Conservation (phyloP, 1,140 invertebrate genomes). For the Meteorus sp. region DNA sequence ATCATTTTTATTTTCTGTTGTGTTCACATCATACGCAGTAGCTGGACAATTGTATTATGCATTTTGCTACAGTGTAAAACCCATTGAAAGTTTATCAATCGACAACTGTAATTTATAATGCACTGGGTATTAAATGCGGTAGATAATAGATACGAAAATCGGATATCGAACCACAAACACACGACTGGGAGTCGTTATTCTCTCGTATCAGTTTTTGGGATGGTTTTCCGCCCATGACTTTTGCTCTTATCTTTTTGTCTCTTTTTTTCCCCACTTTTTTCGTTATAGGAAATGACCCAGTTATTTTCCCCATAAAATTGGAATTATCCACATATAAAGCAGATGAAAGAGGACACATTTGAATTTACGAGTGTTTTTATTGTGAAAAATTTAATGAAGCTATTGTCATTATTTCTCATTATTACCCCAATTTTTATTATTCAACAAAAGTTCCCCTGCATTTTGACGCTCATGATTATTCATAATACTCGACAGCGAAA, state of each 20-base stretch:
- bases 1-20: too few species aligned
- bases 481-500: too few species aligned
- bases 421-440: too few species aligned
- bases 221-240: constrained; percentile 9
- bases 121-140: background rate
- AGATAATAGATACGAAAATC: background rate
- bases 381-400: too few species aligned
- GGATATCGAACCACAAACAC: background rate
- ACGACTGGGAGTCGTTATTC: constrained; percentile 10
- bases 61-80: constrained; percentile 7
- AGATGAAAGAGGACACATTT: too few species aligned
- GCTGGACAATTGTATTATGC: too few species aligned
- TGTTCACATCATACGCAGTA: too few species aligned
- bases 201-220: constrained; percentile 12
- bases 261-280: background rate
- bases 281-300: background rate
- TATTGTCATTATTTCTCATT: too few species aligned
- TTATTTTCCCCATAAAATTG: background rate
- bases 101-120: constrained; percentile 24
- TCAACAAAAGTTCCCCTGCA: too few species aligned
- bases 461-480: too few species aligned
- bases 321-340: too few species aligned
- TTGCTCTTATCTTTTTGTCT: background rate
- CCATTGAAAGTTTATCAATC: constrained; percentile 27
- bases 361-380: too few species aligned